Conservation (phyloP, 2,113 vertebrate species). For the Genyomyrus donnyi region DNA sequence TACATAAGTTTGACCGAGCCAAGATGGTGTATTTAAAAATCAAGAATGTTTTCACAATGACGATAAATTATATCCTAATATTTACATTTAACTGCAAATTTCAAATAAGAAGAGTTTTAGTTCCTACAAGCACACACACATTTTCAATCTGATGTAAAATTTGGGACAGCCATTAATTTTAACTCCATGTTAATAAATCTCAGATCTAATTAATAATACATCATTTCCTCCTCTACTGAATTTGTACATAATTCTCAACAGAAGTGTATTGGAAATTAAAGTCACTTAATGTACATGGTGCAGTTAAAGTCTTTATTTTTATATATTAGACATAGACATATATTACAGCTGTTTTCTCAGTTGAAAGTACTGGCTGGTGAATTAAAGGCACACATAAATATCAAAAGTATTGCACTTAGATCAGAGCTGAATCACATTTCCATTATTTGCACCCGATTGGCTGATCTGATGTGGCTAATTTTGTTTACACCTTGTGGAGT, state of each 20-base stretch:
- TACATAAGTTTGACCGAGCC: background rate
- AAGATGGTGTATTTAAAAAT: background rate
- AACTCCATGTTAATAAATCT: background rate
- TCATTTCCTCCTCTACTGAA: background rate
- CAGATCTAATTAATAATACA: background rate
- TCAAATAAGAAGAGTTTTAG: background rate
- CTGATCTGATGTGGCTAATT: background rate
- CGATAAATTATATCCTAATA: background rate
- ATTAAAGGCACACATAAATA: background rate
- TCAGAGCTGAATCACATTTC: background rate
- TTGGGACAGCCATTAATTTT: background rate
- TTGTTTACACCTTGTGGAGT: background rate
- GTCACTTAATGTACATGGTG: background rate
- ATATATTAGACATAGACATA: background rate
- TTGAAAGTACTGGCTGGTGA: background rate
- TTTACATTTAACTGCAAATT: background rate
- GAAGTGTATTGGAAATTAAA: background rate
- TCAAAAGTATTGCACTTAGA: background rate
- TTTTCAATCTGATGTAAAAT: background rate
- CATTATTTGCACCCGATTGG: background rate
- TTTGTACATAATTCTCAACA: conserved; percentile 7
- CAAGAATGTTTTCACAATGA: background rate
- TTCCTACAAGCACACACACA: background rate
- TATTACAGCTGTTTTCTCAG: background rate
- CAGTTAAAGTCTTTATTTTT: background rate